phyloP scores from a whole-genome alignment of 2,888 invertebrate species.

The Lasioglossum figueresi region DNA sequence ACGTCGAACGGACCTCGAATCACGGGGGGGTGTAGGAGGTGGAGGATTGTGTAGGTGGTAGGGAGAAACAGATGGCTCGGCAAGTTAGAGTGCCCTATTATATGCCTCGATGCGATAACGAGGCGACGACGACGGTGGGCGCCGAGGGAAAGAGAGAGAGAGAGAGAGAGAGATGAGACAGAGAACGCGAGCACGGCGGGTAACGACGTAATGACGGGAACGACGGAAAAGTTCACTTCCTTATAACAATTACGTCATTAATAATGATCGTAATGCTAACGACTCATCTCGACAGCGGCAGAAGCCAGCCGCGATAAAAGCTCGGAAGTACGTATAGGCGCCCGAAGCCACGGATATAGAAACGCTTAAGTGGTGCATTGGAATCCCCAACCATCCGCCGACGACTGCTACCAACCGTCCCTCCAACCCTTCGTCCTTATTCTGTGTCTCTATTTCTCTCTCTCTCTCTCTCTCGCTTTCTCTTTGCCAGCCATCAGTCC shows the following conservation, averaged over 20 bases:
- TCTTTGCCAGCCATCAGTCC: constrained; percentile 72
- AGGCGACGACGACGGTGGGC: constrained; percentile 43
- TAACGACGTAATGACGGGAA: constrained; percentile 72
- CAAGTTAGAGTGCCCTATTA: constrained; percentile 69
- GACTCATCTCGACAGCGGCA: constrained; percentile 63
- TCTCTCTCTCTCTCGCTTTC: not conserved
- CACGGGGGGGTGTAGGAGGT: not conserved
- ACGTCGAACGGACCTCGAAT: constrained; percentile 4
- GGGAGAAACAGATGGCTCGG: constrained; percentile 61
- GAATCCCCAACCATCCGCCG: constrained; percentile 77
- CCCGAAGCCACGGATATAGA: constrained; percentile 81
- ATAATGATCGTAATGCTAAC: constrained; percentile 72
- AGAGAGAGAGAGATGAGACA: not conserved
- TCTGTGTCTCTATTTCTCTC: not conserved
- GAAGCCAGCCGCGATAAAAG: constrained; percentile 74
- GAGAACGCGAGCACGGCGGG: constrained; percentile 42
- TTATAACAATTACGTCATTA: constrained; percentile 75
- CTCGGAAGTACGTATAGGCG: constrained; percentile 74
- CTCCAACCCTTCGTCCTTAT: constrained; percentile 60
- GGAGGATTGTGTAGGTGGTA: constrained; percentile 19
- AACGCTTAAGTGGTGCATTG: constrained; percentile 83
- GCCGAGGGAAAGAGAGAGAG: not conserved
- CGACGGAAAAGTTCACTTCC: constrained; percentile 74
- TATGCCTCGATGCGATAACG: constrained; percentile 67
- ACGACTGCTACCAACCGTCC: constrained; percentile 68